These are phyloP conservation scores for Epirrhoe alternata DNA, from an alignment of 2,888 invertebrate species.

Conservation along the genomic window DNA sequence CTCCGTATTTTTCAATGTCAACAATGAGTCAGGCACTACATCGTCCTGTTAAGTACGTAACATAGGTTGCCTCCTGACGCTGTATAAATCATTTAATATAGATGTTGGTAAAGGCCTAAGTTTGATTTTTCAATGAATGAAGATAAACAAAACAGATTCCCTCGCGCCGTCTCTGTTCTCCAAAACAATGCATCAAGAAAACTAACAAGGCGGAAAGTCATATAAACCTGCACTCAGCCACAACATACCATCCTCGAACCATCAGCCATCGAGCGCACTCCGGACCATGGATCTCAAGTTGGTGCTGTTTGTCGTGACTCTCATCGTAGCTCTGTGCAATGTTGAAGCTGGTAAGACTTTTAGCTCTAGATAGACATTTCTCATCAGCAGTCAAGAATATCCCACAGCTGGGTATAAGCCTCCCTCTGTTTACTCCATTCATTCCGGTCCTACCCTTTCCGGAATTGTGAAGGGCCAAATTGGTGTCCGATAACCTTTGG, in stretches of 20 bases:
- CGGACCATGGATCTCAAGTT: slow-evolving; percentile 58
- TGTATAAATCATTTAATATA: too few species aligned
- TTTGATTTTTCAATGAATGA: too few species aligned
- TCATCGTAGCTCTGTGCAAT: slow-evolving; percentile 45
- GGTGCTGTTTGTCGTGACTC: slow-evolving; percentile 46
- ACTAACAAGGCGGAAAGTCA: slow-evolving; percentile 57
- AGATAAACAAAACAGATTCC: neutral
- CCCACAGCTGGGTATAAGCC: too few species aligned
- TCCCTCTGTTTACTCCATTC: too few species aligned
- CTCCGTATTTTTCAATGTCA: too few species aligned
- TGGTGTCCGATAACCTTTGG: too few species aligned
- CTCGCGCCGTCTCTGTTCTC: slow-evolving; percentile 47
- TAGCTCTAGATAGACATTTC: neutral
- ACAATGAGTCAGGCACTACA: too few species aligned
- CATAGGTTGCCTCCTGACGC: too few species aligned
- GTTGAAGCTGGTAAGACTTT: slow-evolving; percentile 63
- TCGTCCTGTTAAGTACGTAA: too few species aligned
- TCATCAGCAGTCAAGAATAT: neutral
- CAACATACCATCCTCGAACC: neutral
- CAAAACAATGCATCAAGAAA: slow-evolving; percentile 57
- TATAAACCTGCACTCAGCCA: slow-evolving; percentile 57
- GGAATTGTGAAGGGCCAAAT: too few species aligned
- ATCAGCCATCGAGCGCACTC: neutral
- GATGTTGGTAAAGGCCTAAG: too few species aligned
- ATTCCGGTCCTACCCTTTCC: too few species aligned